These are phyloP conservation scores for Triplophysa bombifrons DNA, from an alignment of 2,797 vertebrate species.

Conservation along the genomic window DNA sequence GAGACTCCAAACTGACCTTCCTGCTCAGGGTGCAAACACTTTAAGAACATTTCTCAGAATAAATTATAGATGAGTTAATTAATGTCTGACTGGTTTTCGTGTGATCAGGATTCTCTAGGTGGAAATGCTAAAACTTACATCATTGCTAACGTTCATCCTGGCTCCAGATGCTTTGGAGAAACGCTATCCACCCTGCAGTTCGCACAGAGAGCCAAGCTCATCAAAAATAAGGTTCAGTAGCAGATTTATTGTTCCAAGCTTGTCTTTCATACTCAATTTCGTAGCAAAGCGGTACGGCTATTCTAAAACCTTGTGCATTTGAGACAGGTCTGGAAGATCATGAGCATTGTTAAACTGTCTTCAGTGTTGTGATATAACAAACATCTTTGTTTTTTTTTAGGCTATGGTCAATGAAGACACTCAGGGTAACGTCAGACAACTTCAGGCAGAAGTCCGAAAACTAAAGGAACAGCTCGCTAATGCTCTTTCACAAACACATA, in stretches of 20 bases:
- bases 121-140: slow-evolving; percentile 96
- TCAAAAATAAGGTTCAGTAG: slow-evolving; percentile 91
- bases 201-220: slow-evolving; percentile 94
- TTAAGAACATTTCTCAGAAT: not conserved
- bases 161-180: slow-evolving; percentile 94
- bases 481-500: slow-evolving; percentile 54
- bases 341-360: not conserved
- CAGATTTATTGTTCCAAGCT: not conserved
- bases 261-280: not conserved
- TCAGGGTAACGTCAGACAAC: slow-evolving; percentile 90
- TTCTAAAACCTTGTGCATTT: no score
- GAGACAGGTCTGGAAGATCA: no score
- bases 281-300: no score
- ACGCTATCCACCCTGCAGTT: slow-evolving; percentile 94
- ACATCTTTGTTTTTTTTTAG: slow-evolving; percentile 66
- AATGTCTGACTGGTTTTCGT: not conserved
- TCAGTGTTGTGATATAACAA: not conserved
- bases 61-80: no score
- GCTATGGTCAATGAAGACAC: slow-evolving; percentile 95
- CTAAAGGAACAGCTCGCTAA: slow-evolving; percentile 89
- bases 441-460: slow-evolving; percentile 93
- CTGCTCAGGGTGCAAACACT: slow-evolving; percentile 80
- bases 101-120: slow-evolving; percentile 90
- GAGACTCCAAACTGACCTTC: slow-evolving; percentile 96
- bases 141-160: slow-evolving; percentile 96